These are phyloP conservation scores for Acipenser ruthenus DNA, from an alignment of 2,797 vertebrate species.

Conservation along the genomic window DNA sequence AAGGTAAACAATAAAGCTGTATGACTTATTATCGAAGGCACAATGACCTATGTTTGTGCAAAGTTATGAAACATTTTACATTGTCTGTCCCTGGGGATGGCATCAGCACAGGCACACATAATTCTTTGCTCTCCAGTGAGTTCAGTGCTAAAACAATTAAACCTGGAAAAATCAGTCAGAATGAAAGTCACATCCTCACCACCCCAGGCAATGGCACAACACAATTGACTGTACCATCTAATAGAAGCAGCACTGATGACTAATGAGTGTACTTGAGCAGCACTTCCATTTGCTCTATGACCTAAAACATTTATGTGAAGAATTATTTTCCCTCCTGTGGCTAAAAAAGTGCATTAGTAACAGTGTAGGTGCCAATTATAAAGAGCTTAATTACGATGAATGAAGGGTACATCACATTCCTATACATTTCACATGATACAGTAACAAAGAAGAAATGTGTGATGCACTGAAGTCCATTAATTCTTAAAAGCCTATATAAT, in stretches of 20 bases:
- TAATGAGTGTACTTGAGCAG: constrained; percentile 9
- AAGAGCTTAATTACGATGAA: constrained; percentile 9
- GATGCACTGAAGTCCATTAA: no score
- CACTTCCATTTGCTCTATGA: constrained; percentile 1
- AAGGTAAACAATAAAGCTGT: constrained; percentile 9
- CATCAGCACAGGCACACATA: background rate
- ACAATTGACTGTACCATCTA: constrained; percentile 7
- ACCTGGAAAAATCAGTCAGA: constrained; percentile 5
- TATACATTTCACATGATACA: no score
- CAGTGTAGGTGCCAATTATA: constrained; percentile 9
- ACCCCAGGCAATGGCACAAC: constrained; percentile 3
- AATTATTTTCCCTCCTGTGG: constrained; percentile 1
- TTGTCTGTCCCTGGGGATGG: constrained; percentile 3
- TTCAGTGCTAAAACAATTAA: constrained; percentile 9
- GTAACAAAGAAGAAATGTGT: no score
- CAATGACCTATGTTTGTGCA: constrained; percentile 1
- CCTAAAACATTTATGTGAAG: constrained; percentile 7
- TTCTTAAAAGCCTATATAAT: no score
- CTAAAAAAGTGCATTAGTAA: background rate
- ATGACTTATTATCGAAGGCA: constrained; percentile 19
- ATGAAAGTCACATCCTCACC: constrained; percentile 4
- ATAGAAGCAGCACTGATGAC: constrained; percentile 3
- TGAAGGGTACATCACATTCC: background rate
- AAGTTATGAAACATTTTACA: background rate
- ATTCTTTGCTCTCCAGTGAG: background rate